These are phyloP conservation scores for Muscina levida DNA, from an alignment of 2,888 invertebrate genomes.

Conservation along the genomic window DNA sequence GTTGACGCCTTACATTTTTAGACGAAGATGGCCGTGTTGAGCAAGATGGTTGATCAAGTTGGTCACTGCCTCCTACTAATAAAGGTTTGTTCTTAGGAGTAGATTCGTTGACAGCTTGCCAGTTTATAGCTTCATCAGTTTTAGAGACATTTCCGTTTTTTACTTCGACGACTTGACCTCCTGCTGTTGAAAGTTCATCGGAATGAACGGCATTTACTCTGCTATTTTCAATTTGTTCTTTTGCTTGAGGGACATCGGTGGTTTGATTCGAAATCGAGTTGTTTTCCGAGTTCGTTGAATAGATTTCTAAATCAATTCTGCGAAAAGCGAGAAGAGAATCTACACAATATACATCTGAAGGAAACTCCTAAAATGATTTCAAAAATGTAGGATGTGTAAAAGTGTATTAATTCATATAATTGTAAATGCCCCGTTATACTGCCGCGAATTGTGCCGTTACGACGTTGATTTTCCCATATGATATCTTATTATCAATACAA, in stretches of 20 bases:
- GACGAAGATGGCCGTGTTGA: too few relatives aligned
- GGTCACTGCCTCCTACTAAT: too few relatives aligned
- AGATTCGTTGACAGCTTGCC: neutral
- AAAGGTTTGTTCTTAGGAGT: neutral
- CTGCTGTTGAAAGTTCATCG: neutral
- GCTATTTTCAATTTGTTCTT: neutral
- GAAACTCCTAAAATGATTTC: constrained; percentile 74
- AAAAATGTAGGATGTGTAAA: too few relatives aligned
- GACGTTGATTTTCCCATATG: too few relatives aligned
- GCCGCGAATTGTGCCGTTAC: too few relatives aligned
- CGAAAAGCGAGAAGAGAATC: constrained; percentile 85
- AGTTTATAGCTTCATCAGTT: neutral
- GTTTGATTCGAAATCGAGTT: too few relatives aligned
- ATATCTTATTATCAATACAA: too few relatives aligned
- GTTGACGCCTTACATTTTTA: neutral
- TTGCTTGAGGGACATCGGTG: too few relatives aligned
- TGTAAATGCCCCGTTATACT: too few relatives aligned
- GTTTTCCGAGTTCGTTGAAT: neutral
- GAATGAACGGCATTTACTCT: neutral
- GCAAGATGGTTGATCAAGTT: too few relatives aligned
- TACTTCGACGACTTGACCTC: too few relatives aligned
- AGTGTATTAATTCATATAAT: too few relatives aligned
- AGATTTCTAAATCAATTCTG: constrained; percentile 77
- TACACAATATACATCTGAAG: constrained; percentile 82
- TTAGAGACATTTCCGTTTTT: neutral